phyloP scores from a whole-genome alignment of 2,113 vertebrate species.

The Mormoops blainvillei region DNA sequence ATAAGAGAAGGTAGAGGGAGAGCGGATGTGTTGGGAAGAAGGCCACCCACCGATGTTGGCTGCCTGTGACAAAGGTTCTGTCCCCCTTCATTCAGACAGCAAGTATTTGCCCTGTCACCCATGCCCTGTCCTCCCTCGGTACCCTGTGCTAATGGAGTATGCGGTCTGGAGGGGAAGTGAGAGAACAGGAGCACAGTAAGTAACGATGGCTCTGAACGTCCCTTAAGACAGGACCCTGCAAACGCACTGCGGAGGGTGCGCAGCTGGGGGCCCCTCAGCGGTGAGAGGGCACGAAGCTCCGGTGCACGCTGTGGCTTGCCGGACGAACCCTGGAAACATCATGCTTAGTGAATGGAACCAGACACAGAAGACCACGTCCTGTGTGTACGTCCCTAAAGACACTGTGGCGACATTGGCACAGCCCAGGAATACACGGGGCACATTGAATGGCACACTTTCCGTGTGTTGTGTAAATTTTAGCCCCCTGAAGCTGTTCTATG shows the following conservation, averaged over 20 bases:
- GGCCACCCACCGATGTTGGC: accelerated
- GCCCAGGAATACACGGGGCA: accelerated
- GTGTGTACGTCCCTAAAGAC: accelerated
- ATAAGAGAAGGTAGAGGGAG: not conserved
- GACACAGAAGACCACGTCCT: not conserved
- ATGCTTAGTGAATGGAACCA: not conserved
- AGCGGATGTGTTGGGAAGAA: not conserved
- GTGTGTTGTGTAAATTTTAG: not conserved
- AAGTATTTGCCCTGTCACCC: accelerated
- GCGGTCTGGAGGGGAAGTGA: not conserved
- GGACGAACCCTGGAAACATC: too few species aligned
- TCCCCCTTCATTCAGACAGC: not conserved
- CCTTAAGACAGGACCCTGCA: accelerated
- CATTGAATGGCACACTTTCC: accelerated
- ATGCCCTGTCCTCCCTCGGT: not conserved
- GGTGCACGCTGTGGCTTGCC: accelerated
- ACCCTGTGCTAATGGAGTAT: not conserved
- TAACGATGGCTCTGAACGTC: accelerated
- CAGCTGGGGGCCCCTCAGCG: not conserved
- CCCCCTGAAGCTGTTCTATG: not conserved
- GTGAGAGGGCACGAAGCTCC: not conserved
- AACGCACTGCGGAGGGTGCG: too few species aligned
- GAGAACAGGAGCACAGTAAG: accelerated
- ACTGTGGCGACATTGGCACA: too few species aligned
- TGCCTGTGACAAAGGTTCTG: not conserved